These are phyloP conservation scores for Dromas ardeola DNA, from an alignment of 2,113 vertebrate species.

Conservation along the genomic window DNA sequence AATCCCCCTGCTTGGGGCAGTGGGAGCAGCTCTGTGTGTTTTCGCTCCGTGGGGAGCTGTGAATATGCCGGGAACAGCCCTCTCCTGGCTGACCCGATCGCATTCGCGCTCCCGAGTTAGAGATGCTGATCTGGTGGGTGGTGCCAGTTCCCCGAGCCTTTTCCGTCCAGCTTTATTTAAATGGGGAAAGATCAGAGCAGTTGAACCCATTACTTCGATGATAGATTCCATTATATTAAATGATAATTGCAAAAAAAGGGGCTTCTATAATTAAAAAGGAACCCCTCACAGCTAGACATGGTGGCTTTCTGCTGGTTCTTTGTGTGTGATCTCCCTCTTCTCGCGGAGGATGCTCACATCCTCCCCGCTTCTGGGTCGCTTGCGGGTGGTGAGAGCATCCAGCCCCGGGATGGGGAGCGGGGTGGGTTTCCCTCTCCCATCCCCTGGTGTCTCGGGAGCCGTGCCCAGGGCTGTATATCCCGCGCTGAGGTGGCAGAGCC, in stretches of 20 bases:
- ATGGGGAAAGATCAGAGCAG: background rate
- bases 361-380: accelerated
- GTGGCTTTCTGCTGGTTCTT: background rate
- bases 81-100: background rate
- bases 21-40: background rate
- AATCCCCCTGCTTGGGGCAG: background rate
- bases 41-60: background rate
- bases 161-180: background rate
- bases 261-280: constrained; percentile 20
- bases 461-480: background rate
- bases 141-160: constrained; percentile 26
- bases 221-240: constrained; percentile 21
- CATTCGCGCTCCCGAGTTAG: accelerated
- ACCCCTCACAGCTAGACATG: background rate
- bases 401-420: background rate
- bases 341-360: background rate
- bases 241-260: background rate
- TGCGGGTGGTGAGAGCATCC: accelerated
- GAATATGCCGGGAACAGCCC: background rate
- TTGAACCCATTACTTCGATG: constrained; percentile 22
- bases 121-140: background rate
- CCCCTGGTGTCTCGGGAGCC: accelerated
- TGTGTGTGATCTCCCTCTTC: background rate
- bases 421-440: background rate
- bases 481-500: background rate